Percentiles rank a stretch among this genome's conserved stretches.
Conservation (phyloP, 2,797 vertebrate species). For the Knipowitschia caucasica region DNA sequence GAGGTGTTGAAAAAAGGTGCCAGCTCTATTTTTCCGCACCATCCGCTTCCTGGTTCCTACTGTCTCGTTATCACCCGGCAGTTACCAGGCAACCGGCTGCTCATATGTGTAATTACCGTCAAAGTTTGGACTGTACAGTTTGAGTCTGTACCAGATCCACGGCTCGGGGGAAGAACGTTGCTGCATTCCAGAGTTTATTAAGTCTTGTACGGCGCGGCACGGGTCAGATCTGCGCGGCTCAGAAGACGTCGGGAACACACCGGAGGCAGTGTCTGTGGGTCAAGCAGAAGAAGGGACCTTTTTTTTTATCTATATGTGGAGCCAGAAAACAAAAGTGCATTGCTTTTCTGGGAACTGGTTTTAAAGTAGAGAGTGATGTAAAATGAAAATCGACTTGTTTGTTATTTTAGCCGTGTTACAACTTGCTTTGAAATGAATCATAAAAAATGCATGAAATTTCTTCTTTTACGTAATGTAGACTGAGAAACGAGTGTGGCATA, state of each 20-base stretch:
- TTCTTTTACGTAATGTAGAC: too few relatives aligned
- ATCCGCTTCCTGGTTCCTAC: conserved; percentile 2
- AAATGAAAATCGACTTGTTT: too few relatives aligned
- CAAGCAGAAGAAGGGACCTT: conserved; percentile 13
- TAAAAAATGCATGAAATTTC: too few relatives aligned
- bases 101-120: conserved; percentile 1
- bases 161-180: background rate
- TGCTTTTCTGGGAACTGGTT: too few relatives aligned
- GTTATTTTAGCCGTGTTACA: too few relatives aligned
- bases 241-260: conserved; percentile 13
- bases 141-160: background rate
- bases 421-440: too few relatives aligned
- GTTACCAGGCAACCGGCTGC: conserved; percentile 6
- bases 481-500: too few relatives aligned
- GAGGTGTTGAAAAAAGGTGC: background rate
- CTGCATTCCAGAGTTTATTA: conserved; percentile 2
- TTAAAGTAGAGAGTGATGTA: too few relatives aligned
- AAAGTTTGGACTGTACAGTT: background rate
- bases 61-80: background rate
- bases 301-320: too few relatives aligned
- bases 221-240: background rate
- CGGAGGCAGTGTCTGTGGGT: conserved; percentile 4
- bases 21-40: conserved; percentile 4
- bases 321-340: too few relatives aligned
- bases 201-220: too few relatives aligned